phyloP scores from a whole-genome alignment of 2,797 vertebrate genomes.

The Acipenser transmontanus region DNA sequence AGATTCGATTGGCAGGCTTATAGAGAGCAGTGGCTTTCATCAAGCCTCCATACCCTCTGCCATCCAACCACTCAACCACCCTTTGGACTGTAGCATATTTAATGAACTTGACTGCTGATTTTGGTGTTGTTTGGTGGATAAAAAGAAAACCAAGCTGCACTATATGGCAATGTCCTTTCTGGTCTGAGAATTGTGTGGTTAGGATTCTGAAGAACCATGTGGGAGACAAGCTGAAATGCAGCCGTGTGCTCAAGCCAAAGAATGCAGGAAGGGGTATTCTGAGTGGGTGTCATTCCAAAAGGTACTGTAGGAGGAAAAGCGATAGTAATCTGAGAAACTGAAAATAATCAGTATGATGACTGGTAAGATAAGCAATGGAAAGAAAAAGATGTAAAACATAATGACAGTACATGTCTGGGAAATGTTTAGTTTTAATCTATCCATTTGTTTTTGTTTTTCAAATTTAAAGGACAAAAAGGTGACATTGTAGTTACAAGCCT shows the following conservation, averaged over 20 bases:
- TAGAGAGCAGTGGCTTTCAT: too few relatives aligned
- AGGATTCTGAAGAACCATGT: neutral
- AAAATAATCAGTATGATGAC: constrained; percentile 17
- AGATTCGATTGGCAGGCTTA: too few relatives aligned
- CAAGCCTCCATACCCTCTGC: too few relatives aligned
- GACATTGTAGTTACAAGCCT: too few relatives aligned
- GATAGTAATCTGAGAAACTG: constrained; percentile 4
- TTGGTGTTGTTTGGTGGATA: too few relatives aligned
- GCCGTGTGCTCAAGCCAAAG: neutral
- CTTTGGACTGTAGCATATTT: too few relatives aligned
- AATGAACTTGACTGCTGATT: too few relatives aligned
- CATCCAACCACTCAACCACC: too few relatives aligned
- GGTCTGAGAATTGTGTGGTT: neutral
- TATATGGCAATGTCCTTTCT: neutral
- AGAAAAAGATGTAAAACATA: neutral
- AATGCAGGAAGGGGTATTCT: neutral
- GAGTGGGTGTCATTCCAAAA: neutral
- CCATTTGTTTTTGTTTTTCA: too few relatives aligned
- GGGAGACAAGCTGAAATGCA: neutral
- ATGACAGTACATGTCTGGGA: too few relatives aligned
- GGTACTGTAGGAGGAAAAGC: neutral
- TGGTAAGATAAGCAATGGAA: neutral
- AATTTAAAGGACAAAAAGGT: too few relatives aligned
- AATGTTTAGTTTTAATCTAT: too few relatives aligned
- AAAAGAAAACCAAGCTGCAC: neutral